phyloP scores from a whole-genome alignment of 2,888 invertebrate species.

The Cataglyphis cursor region DNA sequence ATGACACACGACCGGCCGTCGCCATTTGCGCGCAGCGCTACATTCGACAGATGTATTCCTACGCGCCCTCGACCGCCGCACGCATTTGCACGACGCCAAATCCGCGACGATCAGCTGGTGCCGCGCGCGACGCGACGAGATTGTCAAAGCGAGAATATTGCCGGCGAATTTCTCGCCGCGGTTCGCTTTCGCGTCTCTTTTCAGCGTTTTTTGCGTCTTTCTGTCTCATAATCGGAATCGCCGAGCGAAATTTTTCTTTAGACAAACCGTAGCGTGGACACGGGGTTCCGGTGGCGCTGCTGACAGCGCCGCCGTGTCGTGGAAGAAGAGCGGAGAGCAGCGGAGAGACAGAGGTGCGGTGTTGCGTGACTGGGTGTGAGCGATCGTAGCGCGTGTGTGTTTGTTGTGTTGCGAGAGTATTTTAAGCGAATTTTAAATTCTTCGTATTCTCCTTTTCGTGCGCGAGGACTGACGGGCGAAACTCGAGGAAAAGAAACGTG shows the following conservation, averaged over 20 bases:
- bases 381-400: conserved; percentile 84
- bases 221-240: neutral
- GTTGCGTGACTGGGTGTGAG: conserved; percentile 83
- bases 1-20: conserved; percentile 13
- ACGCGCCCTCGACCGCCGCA: conserved; percentile 16
- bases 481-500: neutral
- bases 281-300: conserved; percentile 42
- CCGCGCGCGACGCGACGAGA: neutral
- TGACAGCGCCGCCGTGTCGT: conserved; percentile 50
- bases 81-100: neutral
- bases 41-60: conserved; percentile 10
- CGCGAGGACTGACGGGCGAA: neutral
- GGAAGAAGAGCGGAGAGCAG: conserved; percentile 61
- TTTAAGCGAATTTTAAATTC: conserved; percentile 29
- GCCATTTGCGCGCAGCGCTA: conserved; percentile 32
- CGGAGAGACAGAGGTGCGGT: conserved; percentile 81
- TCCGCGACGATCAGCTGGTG: neutral
- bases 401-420: conserved; percentile 82
- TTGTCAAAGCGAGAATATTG: no score
- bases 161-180: no score
- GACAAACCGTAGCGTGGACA: neutral
- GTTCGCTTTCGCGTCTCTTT: neutral
- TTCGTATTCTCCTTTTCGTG: conserved; percentile 68
- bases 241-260: conserved; percentile 19
- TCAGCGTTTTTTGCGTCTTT: neutral